Evolutionary conservation across 2,888 invertebrate genomes (phyloP).

Genomic region (Erpobdella octoculata): DNA sequence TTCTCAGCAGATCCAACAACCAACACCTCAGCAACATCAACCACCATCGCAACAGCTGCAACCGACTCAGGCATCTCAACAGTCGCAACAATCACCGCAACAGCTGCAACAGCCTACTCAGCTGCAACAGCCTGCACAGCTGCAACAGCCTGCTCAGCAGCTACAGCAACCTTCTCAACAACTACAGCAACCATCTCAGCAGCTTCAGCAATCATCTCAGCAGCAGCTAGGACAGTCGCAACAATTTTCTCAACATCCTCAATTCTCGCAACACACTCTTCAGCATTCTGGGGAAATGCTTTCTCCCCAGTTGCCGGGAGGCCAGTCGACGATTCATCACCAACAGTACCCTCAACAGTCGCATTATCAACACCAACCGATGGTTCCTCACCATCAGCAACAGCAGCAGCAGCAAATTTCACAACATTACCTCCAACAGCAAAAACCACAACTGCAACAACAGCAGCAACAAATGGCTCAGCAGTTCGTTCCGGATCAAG

Average conservation of each 20-base stretch:
- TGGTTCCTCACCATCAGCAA: background rate
- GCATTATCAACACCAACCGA: background rate
- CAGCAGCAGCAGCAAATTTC: constrained; percentile 7
- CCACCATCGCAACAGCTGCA: constrained; percentile 32
- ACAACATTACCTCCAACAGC: background rate
- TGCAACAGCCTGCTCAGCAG: constrained; percentile 27
- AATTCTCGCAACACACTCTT: background rate
- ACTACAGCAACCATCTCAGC: constrained; percentile 21
- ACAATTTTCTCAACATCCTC: too few relatives aligned
- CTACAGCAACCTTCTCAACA: constrained; percentile 29
- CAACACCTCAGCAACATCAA: constrained; percentile 43
- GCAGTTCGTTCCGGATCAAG: background rate
- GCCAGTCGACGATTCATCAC: background rate
- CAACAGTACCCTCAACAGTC: constrained; percentile 8
- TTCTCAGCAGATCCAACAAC: constrained; percentile 46
- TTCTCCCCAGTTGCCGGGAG: background rate
- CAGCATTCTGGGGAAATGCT: background rate
- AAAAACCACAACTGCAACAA: constrained; percentile 6
- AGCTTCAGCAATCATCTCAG: background rate
- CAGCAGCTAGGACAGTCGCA: constrained; percentile 10
- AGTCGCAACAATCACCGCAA: constrained; percentile 43
- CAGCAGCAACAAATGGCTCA: constrained; percentile 15
- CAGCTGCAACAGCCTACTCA: constrained; percentile 39
- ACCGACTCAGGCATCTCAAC: constrained; percentile 46
- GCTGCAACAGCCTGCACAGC: constrained; percentile 36